Conservation (phyloP, 1,140 invertebrate species). For the Tetramorium alpestre region DNA sequence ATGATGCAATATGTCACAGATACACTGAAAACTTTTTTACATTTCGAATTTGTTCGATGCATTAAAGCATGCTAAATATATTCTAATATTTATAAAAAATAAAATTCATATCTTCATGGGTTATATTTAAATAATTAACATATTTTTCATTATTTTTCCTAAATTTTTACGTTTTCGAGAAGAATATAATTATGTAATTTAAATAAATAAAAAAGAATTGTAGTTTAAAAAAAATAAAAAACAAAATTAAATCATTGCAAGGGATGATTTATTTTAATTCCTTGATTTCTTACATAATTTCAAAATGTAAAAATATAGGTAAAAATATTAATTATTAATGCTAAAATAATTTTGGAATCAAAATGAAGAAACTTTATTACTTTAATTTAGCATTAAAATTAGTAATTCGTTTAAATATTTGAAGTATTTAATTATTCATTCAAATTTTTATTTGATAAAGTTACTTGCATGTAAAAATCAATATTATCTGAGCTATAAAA, state of each 20-base stretch:
- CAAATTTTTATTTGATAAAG: neutral
- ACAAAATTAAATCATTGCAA: neutral
- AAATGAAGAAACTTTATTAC: neutral
- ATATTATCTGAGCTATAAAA: neutral
- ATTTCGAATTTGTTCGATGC: no score
- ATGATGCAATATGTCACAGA: no score
- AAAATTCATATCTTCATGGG: neutral
- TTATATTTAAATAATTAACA: neutral
- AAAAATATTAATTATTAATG: neutral
- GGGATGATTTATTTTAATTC: neutral
- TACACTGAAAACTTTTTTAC: no score
- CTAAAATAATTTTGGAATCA: neutral
- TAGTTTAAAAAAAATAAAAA: neutral
- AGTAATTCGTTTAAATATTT: neutral
- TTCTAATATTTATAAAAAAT: neutral
- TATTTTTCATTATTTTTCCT: neutral
- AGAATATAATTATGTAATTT: no score
- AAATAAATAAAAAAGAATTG: no score
- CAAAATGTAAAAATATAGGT: neutral
- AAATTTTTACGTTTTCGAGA: neutral
- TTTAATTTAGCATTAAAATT: neutral
- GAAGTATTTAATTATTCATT: neutral
- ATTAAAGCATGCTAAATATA: neutral
- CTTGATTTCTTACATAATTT: neutral
- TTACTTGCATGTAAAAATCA: neutral